Conservation (phyloP, 2,888 invertebrate species). For the Xestia rhomboidea region DNA sequence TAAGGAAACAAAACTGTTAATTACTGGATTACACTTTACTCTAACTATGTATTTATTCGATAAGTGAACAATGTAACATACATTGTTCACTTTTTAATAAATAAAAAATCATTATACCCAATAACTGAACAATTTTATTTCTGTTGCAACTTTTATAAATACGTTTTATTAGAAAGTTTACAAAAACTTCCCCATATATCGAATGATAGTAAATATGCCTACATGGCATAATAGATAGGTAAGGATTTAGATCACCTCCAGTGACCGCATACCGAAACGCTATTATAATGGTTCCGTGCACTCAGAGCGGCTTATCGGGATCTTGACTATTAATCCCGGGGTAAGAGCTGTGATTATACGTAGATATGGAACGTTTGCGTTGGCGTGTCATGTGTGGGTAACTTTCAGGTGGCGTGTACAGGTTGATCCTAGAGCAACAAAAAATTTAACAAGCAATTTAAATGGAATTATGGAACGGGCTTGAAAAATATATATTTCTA, state of each 20-base stretch:
- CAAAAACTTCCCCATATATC: not conserved
- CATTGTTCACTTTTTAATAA: too few species aligned
- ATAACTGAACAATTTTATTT: too few species aligned
- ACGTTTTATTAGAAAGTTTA: not conserved
- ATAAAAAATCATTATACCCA: too few species aligned
- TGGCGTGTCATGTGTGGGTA: not conserved
- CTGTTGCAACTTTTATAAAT: not conserved
- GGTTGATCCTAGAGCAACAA: not conserved
- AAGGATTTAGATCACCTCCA: not conserved
- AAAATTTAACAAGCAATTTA: not conserved
- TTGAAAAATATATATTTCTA: too few species aligned
- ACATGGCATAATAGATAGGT: too few species aligned
- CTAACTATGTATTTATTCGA: too few species aligned
- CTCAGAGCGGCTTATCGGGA: slow-evolving; percentile 13
- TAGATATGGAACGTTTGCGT: slow-evolving; percentile 8
- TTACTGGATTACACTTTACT: too few species aligned
- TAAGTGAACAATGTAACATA: too few species aligned
- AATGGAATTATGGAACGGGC: not conserved
- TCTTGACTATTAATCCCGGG: slow-evolving; percentile 19
- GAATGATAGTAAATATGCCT: not conserved
- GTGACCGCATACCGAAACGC: not conserved
- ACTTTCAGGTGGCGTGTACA: not conserved
- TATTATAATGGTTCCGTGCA: slow-evolving; percentile 21
- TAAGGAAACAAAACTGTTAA: too few species aligned
- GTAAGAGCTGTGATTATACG: not conserved